Conservation (phyloP, 30 jellyfish, hydroid and myxozoan genomes). For the Pelagia noctiluca region DNA sequence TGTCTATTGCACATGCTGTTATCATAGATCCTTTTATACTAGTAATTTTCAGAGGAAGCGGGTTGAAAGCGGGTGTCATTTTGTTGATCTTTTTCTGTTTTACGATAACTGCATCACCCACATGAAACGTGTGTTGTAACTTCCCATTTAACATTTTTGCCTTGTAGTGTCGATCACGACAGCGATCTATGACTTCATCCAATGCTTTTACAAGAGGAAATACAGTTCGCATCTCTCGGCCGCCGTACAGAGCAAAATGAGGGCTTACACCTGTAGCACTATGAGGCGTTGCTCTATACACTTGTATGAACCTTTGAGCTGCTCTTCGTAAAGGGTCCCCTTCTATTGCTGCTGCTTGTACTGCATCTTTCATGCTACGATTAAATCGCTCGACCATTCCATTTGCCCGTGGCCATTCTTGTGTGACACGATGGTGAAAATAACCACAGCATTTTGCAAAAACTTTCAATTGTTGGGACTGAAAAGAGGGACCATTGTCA, state of each 20-base stretch:
- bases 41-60: conserved; percentile 5
- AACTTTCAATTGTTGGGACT: neutral
- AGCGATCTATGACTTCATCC: neutral
- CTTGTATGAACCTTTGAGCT: conserved; percentile 7
- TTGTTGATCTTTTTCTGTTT: conserved; percentile 11
- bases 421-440: conserved; percentile 15
- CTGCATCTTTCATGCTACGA: conserved; percentile 12
- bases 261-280: conserved; percentile 6
- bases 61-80: conserved; percentile 4
- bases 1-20: conserved; percentile 12
- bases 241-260: conserved; percentile 17
- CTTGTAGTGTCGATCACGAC: conserved; percentile 3
- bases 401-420: conserved; percentile 29
- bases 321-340: neutral
- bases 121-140: conserved; percentile 6
- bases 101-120: conserved; percentile 24
- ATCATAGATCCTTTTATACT: conserved; percentile 31
- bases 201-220: neutral
- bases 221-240: conserved; percentile 21
- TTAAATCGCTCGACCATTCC: conserved; percentile 28
- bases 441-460: conserved; percentile 18
- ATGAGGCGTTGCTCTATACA: conserved; percentile 29
- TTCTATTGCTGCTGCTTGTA: conserved; percentile 13
- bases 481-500: conserved; percentile 20
- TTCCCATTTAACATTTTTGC: conserved; percentile 2